These are phyloP conservation scores for Actias luna DNA, from an alignment of 2,888 invertebrate genomes.

Conservation along the genomic window DNA sequence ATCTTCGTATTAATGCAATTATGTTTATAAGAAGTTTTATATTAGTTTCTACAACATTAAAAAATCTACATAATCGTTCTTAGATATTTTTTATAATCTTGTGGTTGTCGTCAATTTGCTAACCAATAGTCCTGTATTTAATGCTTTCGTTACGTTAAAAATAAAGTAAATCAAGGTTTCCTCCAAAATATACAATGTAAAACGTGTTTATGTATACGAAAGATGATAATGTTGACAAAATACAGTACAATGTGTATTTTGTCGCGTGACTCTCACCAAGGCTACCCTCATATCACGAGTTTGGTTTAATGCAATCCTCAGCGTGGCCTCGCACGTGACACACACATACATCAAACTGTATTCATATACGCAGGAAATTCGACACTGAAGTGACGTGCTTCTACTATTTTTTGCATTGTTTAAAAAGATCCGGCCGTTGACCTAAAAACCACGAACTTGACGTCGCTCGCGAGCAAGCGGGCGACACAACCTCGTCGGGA, in stretches of 20 bases:
- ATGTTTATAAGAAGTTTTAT: too few relatives aligned
- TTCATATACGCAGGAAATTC: background rate
- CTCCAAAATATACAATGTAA: background rate
- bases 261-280: background rate
- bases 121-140: background rate
- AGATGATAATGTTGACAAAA: background rate
- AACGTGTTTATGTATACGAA: background rate
- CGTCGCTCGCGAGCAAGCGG: background rate
- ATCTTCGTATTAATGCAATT: too few relatives aligned
- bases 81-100: too few relatives aligned
- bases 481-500: background rate
- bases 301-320: background rate
- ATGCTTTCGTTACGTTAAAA: background rate
- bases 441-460: conserved; percentile 7
- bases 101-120: too few relatives aligned
- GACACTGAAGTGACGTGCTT: background rate
- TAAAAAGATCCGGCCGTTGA: conserved; percentile 4
- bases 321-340: background rate
- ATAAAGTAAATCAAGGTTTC: background rate
- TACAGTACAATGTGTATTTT: conserved; percentile 3
- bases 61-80: too few relatives aligned
- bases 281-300: background rate
- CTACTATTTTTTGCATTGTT: conserved; percentile 8
- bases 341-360: background rate
- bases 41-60: too few relatives aligned